Percentiles rank a stretch among this genome's conserved stretches.
phyloP scores from a whole-genome alignment of 2,888 invertebrate genomes.

The Oasisia sp. region DNA sequence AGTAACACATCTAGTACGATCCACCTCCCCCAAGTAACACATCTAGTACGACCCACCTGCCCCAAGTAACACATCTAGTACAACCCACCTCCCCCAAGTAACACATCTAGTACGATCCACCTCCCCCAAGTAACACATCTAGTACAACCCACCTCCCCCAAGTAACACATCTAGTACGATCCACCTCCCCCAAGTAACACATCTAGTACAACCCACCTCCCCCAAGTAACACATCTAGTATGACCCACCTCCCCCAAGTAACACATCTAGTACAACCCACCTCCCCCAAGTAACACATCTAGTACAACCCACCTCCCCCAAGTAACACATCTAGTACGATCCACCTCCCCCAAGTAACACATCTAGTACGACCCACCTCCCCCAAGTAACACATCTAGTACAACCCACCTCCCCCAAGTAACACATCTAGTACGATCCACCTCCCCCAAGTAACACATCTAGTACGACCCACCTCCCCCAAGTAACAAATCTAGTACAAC shows the following conservation, averaged over 20 bases:
- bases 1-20: too few relatives aligned
- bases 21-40: too few relatives aligned
- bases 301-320: constrained; percentile 53
- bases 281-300: constrained; percentile 73
- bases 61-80: constrained; percentile 73
- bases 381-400: constrained; percentile 73
- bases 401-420: constrained; percentile 66
- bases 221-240: constrained; percentile 73
- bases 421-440: constrained; percentile 69
- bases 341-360: constrained; percentile 69
- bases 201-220: constrained; percentile 67
- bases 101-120: constrained; percentile 69
- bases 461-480: constrained; percentile 53
- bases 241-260: constrained; percentile 66
- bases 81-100: constrained; percentile 66
- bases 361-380: constrained; percentile 67
- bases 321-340: constrained; percentile 72
- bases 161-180: constrained; percentile 72
- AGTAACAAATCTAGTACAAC: constrained; percentile 72
- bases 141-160: constrained; percentile 53
- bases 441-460: constrained; percentile 73
- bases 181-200: constrained; percentile 69
- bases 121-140: constrained; percentile 73
- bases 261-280: constrained; percentile 69
- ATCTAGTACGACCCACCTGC: constrained; percentile 43